These are phyloP conservation scores for Vollenhovia emeryi DNA, from an alignment of 1,140 invertebrate species.

Conservation along the genomic window DNA sequence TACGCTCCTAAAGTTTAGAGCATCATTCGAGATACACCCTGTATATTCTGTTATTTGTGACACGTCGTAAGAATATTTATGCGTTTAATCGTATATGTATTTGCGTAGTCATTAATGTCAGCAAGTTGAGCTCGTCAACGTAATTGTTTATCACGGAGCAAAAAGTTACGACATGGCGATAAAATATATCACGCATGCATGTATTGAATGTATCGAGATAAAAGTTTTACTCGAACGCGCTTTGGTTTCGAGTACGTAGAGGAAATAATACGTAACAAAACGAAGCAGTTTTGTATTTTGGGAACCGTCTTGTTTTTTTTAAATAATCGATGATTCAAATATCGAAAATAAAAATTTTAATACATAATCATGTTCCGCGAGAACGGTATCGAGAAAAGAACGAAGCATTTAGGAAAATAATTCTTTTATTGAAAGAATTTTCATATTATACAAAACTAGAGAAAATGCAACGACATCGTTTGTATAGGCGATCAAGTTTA, in stretches of 20 bases:
- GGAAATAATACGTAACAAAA: background rate
- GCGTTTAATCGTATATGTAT: background rate
- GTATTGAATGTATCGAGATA: background rate
- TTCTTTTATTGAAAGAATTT: constrained; percentile 5
- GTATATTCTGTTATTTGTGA: background rate
- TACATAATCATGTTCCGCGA: background rate
- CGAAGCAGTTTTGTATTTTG: background rate
- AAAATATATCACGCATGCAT: background rate
- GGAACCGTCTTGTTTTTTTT: background rate
- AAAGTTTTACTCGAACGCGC: background rate
- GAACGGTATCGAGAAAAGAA: background rate
- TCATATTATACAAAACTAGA: background rate
- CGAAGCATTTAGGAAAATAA: constrained; percentile 5
- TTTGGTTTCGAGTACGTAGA: background rate
- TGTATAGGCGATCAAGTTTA: background rate
- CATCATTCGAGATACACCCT: no score
- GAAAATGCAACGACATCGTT: background rate
- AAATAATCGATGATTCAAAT: background rate
- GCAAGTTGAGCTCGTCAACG: background rate
- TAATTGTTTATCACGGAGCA: background rate
- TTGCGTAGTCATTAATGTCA: background rate
- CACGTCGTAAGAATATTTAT: background rate
- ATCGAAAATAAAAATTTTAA: constrained; percentile 9
- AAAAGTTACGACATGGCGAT: background rate
- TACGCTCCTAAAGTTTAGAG: no score